Base-by-base conservation (phyloP, 64 coral and sea anemone species). In the Pocillopora verrucosa region DNA sequence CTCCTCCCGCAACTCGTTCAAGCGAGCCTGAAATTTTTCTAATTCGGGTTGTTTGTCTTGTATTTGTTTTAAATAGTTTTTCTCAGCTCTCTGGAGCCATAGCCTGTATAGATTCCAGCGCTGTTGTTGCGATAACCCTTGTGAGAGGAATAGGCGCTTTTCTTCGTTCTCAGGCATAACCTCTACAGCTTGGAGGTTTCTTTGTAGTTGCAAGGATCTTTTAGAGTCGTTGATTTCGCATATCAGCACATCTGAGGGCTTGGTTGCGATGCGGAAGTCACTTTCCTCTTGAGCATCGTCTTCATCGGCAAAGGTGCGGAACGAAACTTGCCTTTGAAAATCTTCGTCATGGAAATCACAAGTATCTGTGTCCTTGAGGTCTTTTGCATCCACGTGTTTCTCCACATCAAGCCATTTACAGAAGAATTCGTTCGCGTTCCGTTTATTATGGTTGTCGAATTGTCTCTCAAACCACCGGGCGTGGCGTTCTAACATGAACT, bases 61-160 rank as follows among this genome's bases (percentile, higher is more conserved):
- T 60, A 95, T 36, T 26, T 34, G 60, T 17, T 92, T 0, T 24
- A 75, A 61, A n/a, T 58, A 81, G 36, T 78, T 20, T 36, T 74
- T 77, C 68, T 95, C 94, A 37, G 77, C 35, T 78, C 84, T 92
- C 22, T 84, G 72, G 19, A 86, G 72, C 94, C 94, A 95, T 7
- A 95, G 37, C 19, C 86, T 86, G 58, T 84, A 95, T 80, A 95
- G 74, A 22, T 84, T 77, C 94, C 94, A 95, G 3, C 89, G 77
- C 6, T 79, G 14, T 3, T 24, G 34, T 24, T 26, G 16, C 35
- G 19, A 2, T 16, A 87, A 67, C 2, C 20, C 12, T 24, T 34
- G 56, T 26, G 82, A 65, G 35, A 69, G 38, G 2, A 58, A 20
- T 30, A 60, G 20, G 2, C 13, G 38, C 68, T 70, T 38, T 73